A percentile compares a stretch with the other conserved stretches of the same genome.
Evolutionary conservation across 2,888 invertebrate genomes (phyloP).

Genomic region (Branchellion lobata): DNA sequence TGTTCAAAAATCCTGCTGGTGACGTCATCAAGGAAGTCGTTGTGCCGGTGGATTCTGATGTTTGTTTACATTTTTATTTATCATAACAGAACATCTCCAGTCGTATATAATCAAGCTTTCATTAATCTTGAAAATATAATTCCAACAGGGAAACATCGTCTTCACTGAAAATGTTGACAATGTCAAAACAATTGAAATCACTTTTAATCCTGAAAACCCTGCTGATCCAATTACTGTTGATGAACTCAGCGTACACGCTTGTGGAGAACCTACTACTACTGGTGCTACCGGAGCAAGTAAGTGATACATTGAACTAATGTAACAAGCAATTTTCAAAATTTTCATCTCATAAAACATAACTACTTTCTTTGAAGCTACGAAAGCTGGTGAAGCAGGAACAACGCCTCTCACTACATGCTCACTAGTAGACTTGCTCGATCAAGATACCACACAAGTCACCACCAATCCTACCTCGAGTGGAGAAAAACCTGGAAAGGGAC

Average conservation of each 20-base stretch:
- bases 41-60: neutral
- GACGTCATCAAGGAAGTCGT: neutral
- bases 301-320: too few species aligned
- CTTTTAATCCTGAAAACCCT: neutral
- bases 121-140: too few species aligned
- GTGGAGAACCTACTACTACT: neutral
- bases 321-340: too few species aligned
- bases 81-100: too few species aligned
- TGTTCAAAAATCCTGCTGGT: too few species aligned
- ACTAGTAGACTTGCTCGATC: neutral
- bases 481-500: neutral
- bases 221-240: neutral
- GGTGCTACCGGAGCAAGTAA: neutral
- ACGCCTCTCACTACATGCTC: neutral
- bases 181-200: neutral
- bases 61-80: neutral
- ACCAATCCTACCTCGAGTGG: neutral
- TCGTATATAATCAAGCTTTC: too few species aligned
- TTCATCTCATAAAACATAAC: too few species aligned
- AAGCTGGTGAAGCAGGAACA: too few species aligned
- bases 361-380: too few species aligned
- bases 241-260: neutral
- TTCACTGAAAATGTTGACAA: neutral
- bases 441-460: neutral
- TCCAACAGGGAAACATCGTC: neutral